A percentile compares a stretch with the other conserved stretches of the same genome.
phyloP scores from a whole-genome alignment of 2,888 invertebrate species.

The Tryphoninae sp. region DNA sequence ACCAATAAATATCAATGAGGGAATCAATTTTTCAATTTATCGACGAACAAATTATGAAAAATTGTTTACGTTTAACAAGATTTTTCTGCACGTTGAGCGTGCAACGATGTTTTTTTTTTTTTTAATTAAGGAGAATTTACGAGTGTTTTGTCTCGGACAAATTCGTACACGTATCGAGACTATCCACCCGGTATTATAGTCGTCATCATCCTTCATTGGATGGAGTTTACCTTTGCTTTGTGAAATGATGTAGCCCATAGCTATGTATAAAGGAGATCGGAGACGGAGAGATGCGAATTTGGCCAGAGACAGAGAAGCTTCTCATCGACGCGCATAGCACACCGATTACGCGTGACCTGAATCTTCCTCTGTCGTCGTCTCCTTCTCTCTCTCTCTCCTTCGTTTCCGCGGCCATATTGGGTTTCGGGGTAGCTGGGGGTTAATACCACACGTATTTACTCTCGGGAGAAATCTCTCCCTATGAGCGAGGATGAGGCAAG shows the following conservation, averaged over 20 bases:
- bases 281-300: constrained; percentile 26
- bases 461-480: constrained; percentile 46
- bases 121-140: too few species aligned
- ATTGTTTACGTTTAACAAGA: too few species aligned
- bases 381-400: constrained; percentile 2
- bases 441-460: constrained; percentile 60
- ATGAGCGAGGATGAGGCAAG: neutral
- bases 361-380: constrained; percentile 43
- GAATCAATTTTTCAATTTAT: neutral
- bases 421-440: constrained; percentile 43
- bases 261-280: constrained; percentile 25
- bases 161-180: too few species aligned
- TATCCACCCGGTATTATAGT: neutral
- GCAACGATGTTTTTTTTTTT: too few species aligned
- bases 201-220: constrained; percentile 14
- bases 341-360: constrained; percentile 63
- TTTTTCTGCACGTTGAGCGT: too few species aligned
- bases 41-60: too few species aligned
- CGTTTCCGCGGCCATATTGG: constrained; percentile 51
- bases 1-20: neutral
- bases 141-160: too few species aligned
- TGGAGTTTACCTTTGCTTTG: constrained; percentile 13
- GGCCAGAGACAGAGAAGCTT: constrained; percentile 2
- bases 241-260: neutral
- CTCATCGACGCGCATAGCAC: constrained; percentile 33